Percentiles rank a stretch among this genome's conserved stretches.
Conservation (phyloP, 1,140 invertebrate species). For the Berghia stephanieae region DNA sequence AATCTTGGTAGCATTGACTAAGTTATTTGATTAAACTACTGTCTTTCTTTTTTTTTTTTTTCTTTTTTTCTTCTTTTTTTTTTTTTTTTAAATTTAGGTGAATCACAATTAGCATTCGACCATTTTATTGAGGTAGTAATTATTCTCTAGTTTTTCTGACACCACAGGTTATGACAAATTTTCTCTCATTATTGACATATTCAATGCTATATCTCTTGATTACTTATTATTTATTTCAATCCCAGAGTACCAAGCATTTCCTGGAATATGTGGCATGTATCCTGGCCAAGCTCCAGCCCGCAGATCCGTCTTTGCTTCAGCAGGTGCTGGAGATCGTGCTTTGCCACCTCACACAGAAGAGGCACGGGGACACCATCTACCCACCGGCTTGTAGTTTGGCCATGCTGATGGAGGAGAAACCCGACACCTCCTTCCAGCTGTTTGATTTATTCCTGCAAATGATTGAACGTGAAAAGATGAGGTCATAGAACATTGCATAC, state of each 20-base stretch:
- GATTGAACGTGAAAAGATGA: conserved; percentile 4
- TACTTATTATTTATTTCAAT: conserved; percentile 45
- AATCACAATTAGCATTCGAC: too few species aligned
- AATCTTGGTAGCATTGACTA: too few species aligned
- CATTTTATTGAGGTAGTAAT: too few species aligned
- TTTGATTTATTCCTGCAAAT: conserved; percentile 24
- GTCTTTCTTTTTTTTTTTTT: neutral
- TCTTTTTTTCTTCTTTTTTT: conserved; percentile 9
- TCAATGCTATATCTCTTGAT: conserved; percentile 3
- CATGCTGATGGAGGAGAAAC: conserved; percentile 13
- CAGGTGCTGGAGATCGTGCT: conserved; percentile 45
- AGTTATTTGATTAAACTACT: neutral
- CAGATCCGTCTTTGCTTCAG: conserved; percentile 35
- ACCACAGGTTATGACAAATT: too few species aligned
- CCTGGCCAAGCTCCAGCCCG: conserved; percentile 74
- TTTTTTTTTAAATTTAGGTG: too few species aligned
- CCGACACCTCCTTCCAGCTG: neutral
- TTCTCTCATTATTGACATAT: neutral
- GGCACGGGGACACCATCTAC: conserved; percentile 1
- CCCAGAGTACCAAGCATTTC: conserved; percentile 73
- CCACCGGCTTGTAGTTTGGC: neutral
- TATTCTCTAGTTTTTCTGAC: too few species aligned
- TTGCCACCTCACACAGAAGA: conserved; percentile 48
- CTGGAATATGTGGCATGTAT: conserved; percentile 80
- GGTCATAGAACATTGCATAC: neutral